These are phyloP conservation scores for Megalurothrips usitatus DNA, from an alignment of 2,888 invertebrate species.

Conservation along the genomic window DNA sequence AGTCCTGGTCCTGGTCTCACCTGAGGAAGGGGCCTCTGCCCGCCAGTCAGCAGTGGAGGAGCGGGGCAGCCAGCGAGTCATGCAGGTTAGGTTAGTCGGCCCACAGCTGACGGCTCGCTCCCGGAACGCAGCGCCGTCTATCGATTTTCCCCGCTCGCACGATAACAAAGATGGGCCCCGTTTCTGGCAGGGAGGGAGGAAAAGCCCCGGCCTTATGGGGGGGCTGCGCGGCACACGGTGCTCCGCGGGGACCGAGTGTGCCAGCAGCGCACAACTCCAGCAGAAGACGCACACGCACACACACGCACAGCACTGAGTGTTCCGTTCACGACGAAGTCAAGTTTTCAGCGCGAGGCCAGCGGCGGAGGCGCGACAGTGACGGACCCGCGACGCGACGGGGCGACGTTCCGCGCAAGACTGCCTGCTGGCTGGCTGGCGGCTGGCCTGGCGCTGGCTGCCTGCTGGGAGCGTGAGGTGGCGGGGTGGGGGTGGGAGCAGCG, in stretches of 20 bases:
- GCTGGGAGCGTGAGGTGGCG: no score
- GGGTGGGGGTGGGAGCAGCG: no score
- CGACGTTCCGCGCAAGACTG: slow-evolving; percentile 19
- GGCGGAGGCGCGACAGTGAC: background rate
- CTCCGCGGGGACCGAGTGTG: no score
- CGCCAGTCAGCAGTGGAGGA: background rate
- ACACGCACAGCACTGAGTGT: background rate
- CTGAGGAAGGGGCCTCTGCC: background rate
- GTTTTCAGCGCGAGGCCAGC: background rate
- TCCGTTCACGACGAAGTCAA: background rate
- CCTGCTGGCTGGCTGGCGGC: background rate
- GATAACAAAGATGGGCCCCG: slow-evolving; percentile 4
- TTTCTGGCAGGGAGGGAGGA: background rate
- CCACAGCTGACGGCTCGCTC: slow-evolving; percentile 17
- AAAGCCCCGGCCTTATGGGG: background rate
- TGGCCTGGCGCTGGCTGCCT: background rate
- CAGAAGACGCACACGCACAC: background rate
- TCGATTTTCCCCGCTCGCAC: slow-evolving; percentile 7
- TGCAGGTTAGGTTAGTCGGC: slow-evolving; percentile 22
- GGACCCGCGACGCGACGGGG: background rate
- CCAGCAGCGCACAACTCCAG: background rate
- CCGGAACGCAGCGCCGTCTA: background rate
- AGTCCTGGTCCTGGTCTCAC: background rate
- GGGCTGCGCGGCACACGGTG: no score
- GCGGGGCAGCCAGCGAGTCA: background rate